Percentiles rank a stretch among this genome's conserved stretches.
Evolutionary conservation across 2,888 invertebrate genomes (phyloP).

Genomic region (Bombylius discolor): DNA sequence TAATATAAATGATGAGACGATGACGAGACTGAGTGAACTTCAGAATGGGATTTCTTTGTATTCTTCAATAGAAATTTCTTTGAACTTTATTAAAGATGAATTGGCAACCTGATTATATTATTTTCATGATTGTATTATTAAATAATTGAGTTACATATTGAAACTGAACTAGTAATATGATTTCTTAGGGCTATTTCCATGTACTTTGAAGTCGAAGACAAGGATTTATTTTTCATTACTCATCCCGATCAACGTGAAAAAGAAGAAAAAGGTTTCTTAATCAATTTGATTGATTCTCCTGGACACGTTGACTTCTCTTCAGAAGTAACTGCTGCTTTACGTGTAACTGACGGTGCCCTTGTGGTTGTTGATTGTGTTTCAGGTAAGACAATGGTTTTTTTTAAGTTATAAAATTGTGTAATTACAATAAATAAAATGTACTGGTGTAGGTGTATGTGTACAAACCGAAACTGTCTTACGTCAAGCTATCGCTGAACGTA

Average conservation of each 20-base stretch:
- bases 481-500: constrained; percentile 99
- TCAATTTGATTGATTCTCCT: constrained; percentile 99
- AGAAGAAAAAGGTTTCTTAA: constrained; percentile 90
- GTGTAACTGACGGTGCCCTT: constrained; percentile 99
- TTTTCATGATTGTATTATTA: not conserved
- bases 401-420: not conserved
- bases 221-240: constrained; percentile 89
- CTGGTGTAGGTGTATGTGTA: constrained; percentile 83
- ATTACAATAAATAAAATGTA: not conserved
- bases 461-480: constrained; percentile 99
- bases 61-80: constrained; percentile 11
- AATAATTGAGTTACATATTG: not conserved
- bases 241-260: constrained; percentile 83
- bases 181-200: constrained; percentile 86
- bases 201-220: constrained; percentile 93
- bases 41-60: constrained; percentile 3
- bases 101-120: constrained; percentile 13
- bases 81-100: constrained; percentile 3
- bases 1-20: constrained; percentile 17
- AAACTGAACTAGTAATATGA: constrained; percentile 14
- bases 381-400: constrained; percentile 44
- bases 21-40: constrained; percentile 19
- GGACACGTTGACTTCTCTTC: constrained; percentile 99
- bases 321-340: constrained; percentile 98
- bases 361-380: constrained; percentile 99